Conservation (phyloP, 2,113 vertebrate genomes). For the Phrynosoma blainvillii region DNA sequence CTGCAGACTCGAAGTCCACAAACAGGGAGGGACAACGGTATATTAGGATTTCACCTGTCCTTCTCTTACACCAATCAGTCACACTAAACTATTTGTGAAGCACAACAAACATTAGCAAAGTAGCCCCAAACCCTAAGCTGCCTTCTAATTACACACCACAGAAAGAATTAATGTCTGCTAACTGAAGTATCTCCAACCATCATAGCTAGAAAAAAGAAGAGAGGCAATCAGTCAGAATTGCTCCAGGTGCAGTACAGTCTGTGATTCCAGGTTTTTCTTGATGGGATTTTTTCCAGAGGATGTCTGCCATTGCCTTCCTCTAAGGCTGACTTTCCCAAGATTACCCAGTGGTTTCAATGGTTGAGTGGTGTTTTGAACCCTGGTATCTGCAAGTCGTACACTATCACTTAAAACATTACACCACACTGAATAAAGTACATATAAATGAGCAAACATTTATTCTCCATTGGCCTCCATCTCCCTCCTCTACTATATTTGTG, state of each 20-base stretch:
- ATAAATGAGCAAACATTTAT: not conserved
- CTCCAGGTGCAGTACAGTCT: not conserved
- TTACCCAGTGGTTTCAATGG: no score
- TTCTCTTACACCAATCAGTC: constrained; percentile 1
- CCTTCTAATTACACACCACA: constrained; percentile 25
- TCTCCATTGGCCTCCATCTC: not conserved
- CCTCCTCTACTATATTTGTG: not conserved
- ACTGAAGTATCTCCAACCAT: constrained; percentile 26
- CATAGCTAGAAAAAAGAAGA: not conserved
- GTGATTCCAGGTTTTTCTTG: no score
- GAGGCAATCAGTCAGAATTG: constrained; percentile 34
- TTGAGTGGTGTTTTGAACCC: no score
- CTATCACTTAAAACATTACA: no score
- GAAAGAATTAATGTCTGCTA: constrained; percentile 38
- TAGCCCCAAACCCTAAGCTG: constrained; percentile 1
- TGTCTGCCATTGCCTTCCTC: no score
- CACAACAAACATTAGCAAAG: constrained; percentile 12
- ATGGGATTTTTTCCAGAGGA: no score
- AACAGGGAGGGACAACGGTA: not conserved
- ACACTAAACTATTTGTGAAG: constrained; percentile 9
- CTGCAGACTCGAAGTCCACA: no score
- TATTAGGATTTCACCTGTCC: constrained; percentile 21
- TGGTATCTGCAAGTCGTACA: no score
- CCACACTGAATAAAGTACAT: not conserved
- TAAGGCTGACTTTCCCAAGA: no score